These are phyloP conservation scores for Polyommatus iphigenia DNA, from an alignment of 2,888 invertebrate species.

Conservation along the genomic window DNA sequence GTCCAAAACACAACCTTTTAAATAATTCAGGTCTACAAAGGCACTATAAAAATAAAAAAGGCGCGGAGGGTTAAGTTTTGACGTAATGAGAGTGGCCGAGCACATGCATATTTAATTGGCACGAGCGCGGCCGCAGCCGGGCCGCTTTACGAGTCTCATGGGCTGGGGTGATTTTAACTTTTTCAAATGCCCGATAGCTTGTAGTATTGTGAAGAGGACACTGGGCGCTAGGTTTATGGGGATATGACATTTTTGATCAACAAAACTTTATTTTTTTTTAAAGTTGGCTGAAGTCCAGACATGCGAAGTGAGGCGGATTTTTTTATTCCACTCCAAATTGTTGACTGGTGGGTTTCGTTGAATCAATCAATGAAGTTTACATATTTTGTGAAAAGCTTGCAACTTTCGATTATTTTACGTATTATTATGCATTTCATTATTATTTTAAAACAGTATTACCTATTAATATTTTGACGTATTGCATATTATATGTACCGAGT, in stretches of 20 bases:
- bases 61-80: slow-evolving; percentile 47
- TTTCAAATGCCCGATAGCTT: slow-evolving; percentile 73
- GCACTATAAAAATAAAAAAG: slow-evolving; percentile 52
- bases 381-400: too few species aligned
- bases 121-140: slow-evolving; percentile 57
- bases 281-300: too few species aligned
- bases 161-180: slow-evolving; percentile 69
- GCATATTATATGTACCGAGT: too few species aligned
- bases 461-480: too few species aligned
- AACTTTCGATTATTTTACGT: too few species aligned
- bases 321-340: too few species aligned
- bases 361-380: too few species aligned
- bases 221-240: slow-evolving; percentile 48
- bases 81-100: slow-evolving; percentile 58
- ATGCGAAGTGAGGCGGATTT: too few species aligned
- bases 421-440: too few species aligned
- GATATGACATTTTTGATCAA: slow-evolving; percentile 41
- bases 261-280: too few species aligned
- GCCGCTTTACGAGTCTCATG: slow-evolving; percentile 70
- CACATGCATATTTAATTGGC: slow-evolving; percentile 76
- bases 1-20: slow-evolving; percentile 36
- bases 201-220: slow-evolving; percentile 77
- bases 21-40: slow-evolving; percentile 53
- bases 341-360: too few species aligned
- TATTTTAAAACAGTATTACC: too few species aligned